phyloP scores from a whole-genome alignment of 2,888 invertebrate species.

The Euzophera pinguis region DNA sequence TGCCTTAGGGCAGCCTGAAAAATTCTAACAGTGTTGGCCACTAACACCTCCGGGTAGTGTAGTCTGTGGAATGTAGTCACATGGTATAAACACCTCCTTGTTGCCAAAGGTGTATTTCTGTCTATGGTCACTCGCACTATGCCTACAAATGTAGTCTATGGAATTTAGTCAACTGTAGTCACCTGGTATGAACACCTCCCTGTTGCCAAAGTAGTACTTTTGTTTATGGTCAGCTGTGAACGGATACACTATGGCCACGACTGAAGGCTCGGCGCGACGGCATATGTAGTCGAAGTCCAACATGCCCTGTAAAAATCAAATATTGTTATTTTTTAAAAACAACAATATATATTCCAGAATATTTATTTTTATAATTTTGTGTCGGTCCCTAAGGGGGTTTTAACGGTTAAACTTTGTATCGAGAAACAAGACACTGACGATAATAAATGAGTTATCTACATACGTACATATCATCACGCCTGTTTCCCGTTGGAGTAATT shows the following conservation, averaged over 20 bases:
- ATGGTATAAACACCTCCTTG: constrained; percentile 89
- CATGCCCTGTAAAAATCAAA: constrained; percentile 87
- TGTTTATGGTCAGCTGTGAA: constrained; percentile 99
- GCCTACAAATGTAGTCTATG: constrained; percentile 83
- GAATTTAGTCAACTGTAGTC: background rate
- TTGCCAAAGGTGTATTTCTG: constrained; percentile 99
- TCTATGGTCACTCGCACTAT: constrained; percentile 99
- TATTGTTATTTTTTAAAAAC: no score
- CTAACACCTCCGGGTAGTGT: no score
- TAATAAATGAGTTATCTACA: no score
- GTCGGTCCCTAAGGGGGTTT: no score
- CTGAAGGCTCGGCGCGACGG: constrained; percentile 91
- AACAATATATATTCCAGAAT: no score
- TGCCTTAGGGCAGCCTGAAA: no score
- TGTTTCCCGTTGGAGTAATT: no score
- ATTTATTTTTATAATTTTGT: no score
- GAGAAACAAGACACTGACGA: no score
- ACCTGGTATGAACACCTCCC: constrained; percentile 87
- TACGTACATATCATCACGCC: no score
- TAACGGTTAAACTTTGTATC: no score
- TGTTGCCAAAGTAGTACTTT: constrained; percentile 99
- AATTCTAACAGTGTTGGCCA: no score
- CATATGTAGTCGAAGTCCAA: constrained; percentile 97
- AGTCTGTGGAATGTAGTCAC: constrained; percentile 82
- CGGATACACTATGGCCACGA: constrained; percentile 98